Base-by-base conservation (phyloP, 2,113 vertebrate species). In the Cheilinus undulatus region DNA sequence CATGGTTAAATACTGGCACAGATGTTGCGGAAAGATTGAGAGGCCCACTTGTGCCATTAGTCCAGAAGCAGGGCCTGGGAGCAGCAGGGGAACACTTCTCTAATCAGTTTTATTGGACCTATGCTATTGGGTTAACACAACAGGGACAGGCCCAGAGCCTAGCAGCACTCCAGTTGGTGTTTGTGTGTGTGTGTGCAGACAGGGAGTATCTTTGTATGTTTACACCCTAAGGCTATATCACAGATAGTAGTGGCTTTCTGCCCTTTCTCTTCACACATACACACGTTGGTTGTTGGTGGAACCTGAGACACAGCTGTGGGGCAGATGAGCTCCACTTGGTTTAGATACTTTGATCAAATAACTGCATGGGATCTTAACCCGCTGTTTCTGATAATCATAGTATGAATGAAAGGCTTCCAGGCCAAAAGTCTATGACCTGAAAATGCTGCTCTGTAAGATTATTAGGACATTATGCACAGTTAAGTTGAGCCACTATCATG, bases 71-170 rank as follows among this genome's bases (percentile, higher is more conserved):
- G 61, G 73, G 54, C 50, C 71, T 23, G 73, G 64, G 78, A 87
- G 65, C 85, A 91, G 86, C 80, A 79, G 92, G 87, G 87, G 86
- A 81, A 84, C 85, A 70, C 82, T 86, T 82, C 87, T 82, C 78
- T 89, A 91, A 90, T 92, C 86, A 82, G 46, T 87, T 91, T 92
- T 94, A 91, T 86, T 85, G 84, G 76, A 85, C 82, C 84, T 78
- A 20, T 76, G 75, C 79, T 84, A 89, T 91, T 89, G 86, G 86
- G 88, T 92, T 92, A 91, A 91, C 84, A 88, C 88, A 88, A 87
- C 85, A 68, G 75, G 84, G 85, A 74, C 85, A 83, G 77, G 60
- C 69, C 57, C 24, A 13, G 24, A 75, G 69, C 53, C 64, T 66
- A 61, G 70, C 49, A 42, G 71, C 75, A 63, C 72, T 69, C 69